Conservation (phyloP, 2,797 vertebrate genomes). For the Jordanella pulchra region DNA sequence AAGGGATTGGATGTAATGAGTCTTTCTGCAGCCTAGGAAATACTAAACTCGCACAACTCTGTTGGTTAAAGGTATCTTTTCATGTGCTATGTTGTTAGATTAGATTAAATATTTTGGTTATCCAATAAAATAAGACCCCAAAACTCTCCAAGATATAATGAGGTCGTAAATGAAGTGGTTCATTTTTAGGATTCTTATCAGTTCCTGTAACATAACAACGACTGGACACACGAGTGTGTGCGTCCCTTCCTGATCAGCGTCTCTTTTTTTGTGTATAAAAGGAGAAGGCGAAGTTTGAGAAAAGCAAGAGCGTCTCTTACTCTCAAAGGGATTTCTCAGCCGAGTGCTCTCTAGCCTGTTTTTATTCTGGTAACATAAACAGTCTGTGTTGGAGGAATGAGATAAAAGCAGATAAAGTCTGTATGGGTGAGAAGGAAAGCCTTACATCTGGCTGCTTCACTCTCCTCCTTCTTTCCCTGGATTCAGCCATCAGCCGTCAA, state of each 20-base stretch:
- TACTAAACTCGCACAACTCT: too few relatives aligned
- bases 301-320: constrained; percentile 25
- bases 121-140: too few relatives aligned
- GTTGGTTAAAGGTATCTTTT: not conserved
- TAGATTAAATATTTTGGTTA: constrained; percentile 21
- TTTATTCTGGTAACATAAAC: constrained; percentile 59
- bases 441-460: constrained; percentile 56
- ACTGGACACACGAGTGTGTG: constrained; percentile 9
- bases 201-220: constrained; percentile 28
- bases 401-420: constrained; percentile 51
- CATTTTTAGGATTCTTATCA: constrained; percentile 21
- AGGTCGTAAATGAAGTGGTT: constrained; percentile 1
- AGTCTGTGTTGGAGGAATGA: constrained; percentile 39
- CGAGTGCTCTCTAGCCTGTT: constrained; percentile 48
- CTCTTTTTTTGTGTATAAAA: constrained; percentile 40
- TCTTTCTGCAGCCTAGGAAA: not conserved
- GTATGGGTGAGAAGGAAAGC: constrained; percentile 43
- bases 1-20: not conserved
- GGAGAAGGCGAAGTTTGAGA: constrained; percentile 33
- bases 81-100: not conserved
- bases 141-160: too few relatives aligned
- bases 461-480: constrained; percentile 40
- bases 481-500: constrained; percentile 57
- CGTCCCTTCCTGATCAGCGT: constrained; percentile 30
- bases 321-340: constrained; percentile 47